Evolutionary conservation across 1,140 invertebrate genomes (phyloP).

Genomic region (Drosophila burlai): DNA sequence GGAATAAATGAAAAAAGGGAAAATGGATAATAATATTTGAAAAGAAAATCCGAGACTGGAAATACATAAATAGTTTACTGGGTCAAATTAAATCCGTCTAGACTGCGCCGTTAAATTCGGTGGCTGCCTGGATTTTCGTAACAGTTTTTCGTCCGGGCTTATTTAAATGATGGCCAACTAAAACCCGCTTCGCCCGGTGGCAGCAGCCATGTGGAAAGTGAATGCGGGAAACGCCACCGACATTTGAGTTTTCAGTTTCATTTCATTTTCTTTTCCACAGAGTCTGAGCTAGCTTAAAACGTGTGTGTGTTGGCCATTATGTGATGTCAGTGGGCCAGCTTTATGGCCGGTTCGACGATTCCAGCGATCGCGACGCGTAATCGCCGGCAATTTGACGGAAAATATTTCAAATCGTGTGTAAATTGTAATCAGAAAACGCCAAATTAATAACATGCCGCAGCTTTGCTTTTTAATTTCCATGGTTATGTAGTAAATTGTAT

Average conservation of each 20-base stretch:
- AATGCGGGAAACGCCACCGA: constrained; percentile 78
- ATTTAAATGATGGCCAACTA: constrained; percentile 76
- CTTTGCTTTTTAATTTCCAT: constrained; percentile 60
- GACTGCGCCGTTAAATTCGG: constrained; percentile 25
- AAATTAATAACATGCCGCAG: constrained; percentile 64
- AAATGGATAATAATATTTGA: constrained; percentile 1
- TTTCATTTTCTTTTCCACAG: constrained; percentile 44
- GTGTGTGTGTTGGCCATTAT: constrained; percentile 63
- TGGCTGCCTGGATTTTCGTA: constrained; percentile 56
- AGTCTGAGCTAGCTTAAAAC: constrained; percentile 20
- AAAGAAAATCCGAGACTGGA: constrained; percentile 43
- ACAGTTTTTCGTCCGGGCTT: constrained; percentile 60
- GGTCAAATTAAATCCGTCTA: constrained; percentile 41
- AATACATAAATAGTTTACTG: constrained; percentile 52
- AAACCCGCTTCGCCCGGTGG: constrained; percentile 36
- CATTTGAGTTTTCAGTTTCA: constrained; percentile 70
- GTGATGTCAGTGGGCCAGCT: constrained; percentile 76
- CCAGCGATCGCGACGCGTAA: constrained; percentile 68
- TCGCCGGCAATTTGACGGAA: constrained; percentile 75
- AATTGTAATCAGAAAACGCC: constrained; percentile 67
- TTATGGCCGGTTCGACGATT: constrained; percentile 58
- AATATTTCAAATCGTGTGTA: constrained; percentile 68
- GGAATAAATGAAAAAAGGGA: no score
- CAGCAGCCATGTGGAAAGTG: constrained; percentile 79
- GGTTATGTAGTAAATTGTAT: constrained; percentile 59